phyloP scores from a whole-genome alignment of 2,113 vertebrate genomes.

The Gasterosteus nipponicus region DNA sequence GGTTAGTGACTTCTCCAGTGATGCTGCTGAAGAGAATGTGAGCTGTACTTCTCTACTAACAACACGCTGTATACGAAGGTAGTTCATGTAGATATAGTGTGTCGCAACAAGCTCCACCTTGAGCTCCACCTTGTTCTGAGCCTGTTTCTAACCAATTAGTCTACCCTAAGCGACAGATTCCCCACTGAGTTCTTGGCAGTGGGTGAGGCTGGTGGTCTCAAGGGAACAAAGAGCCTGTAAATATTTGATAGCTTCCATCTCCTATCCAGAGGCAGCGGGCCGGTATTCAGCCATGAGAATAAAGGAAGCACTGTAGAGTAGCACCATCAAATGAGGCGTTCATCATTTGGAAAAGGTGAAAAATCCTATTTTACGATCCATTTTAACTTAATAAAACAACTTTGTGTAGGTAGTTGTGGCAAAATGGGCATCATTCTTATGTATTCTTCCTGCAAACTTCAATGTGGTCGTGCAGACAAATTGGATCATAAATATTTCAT shows the following conservation, averaged over 20 bases:
- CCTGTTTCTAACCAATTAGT: slow-evolving; percentile 1
- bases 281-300: slow-evolving; percentile 1
- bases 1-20: background rate
- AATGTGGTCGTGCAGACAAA: background rate
- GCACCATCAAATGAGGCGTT: slow-evolving; percentile 11
- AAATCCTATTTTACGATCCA: background rate
- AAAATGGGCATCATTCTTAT: background rate
- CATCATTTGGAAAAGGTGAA: background rate
- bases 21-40: background rate
- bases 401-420: background rate
- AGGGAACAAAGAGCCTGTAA: slow-evolving; percentile 48
- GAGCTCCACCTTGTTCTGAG: background rate
- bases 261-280: slow-evolving; percentile 18
- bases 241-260: slow-evolving; percentile 61
- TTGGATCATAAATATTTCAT: background rate
- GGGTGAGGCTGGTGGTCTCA: slow-evolving; percentile 1
- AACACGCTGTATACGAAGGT: background rate
- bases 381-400: background rate
- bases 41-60: background rate
- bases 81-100: background rate
- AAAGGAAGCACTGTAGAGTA: slow-evolving; percentile 16
- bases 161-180: slow-evolving; percentile 11
- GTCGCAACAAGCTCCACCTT: background rate
- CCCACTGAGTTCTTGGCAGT: slow-evolving; percentile 28
- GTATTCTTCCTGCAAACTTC: background rate